These are phyloP conservation scores for Bambusicola thoracicus DNA, from an alignment of 2,113 vertebrate genomes.

Conservation along the genomic window DNA sequence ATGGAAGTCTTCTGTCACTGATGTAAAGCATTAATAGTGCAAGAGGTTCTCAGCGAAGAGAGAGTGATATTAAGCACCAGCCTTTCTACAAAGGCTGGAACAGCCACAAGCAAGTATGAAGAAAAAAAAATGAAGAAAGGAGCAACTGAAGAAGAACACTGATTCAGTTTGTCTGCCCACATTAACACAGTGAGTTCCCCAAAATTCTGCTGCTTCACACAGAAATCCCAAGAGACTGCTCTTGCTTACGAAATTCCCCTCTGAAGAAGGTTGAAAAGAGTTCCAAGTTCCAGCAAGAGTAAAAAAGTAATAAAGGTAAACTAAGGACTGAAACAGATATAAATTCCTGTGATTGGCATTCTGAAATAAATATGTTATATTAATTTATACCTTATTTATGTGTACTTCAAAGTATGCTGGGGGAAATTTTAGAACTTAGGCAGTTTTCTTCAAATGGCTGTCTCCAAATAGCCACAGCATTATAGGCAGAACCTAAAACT, in stretches of 20 bases:
- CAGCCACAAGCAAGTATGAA: not conserved
- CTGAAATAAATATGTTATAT: not conserved
- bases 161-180: not conserved
- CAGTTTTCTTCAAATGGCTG: not conserved
- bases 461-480: not conserved
- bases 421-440: not conserved
- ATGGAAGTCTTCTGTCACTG: not conserved
- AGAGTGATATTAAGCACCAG: not conserved
- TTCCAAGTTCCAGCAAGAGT: not conserved
- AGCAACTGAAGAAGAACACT: not conserved
- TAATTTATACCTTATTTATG: not conserved
- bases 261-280: not conserved
- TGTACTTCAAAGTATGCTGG: not conserved
- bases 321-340: not conserved
- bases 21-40: not conserved
- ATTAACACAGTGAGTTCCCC: not conserved
- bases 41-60: not conserved
- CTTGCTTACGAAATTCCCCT: not conserved
- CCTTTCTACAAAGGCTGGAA: not conserved
- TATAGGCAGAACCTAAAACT: not conserved
- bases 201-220: not conserved
- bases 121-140: no score
- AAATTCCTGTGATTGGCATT: not conserved
- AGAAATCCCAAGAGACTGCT: not conserved
- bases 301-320: not conserved